phyloP scores from a whole-genome alignment of 2,888 invertebrate genomes.

The Crepidodera aurea region DNA sequence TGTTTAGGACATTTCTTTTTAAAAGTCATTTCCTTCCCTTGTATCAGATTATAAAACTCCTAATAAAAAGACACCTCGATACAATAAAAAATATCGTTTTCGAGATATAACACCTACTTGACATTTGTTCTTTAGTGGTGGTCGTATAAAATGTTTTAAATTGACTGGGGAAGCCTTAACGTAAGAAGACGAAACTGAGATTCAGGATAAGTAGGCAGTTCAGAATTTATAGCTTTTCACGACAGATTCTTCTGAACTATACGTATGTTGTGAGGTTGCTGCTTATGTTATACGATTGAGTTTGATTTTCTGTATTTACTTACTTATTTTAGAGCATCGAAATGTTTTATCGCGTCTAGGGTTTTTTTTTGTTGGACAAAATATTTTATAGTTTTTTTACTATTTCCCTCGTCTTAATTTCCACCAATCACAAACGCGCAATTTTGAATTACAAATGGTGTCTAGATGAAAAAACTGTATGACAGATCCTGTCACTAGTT shows the following conservation, averaged over 20 bases:
- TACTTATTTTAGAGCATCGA: too few relatives aligned
- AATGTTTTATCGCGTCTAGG: too few relatives aligned
- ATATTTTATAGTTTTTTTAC: too few relatives aligned
- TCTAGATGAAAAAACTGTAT: too few relatives aligned
- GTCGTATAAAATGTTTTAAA: slow-evolving; percentile 46
- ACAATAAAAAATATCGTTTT: slow-evolving; percentile 55
- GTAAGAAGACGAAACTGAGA: neutral
- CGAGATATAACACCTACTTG: slow-evolving; percentile 53
- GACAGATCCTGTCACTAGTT: too few relatives aligned
- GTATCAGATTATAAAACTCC: slow-evolving; percentile 56
- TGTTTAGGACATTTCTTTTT: slow-evolving; percentile 55
- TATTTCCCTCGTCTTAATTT: too few relatives aligned
- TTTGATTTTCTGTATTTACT: too few relatives aligned
- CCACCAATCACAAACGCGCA: too few relatives aligned
- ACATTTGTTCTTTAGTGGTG: slow-evolving; percentile 53
- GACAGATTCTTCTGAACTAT: neutral
- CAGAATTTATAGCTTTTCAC: neutral
- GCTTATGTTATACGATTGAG: too few relatives aligned
- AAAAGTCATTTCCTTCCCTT: slow-evolving; percentile 54
- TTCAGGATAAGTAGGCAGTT: neutral
- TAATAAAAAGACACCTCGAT: slow-evolving; percentile 57
- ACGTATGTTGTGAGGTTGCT: too few relatives aligned
- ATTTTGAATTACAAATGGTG: too few relatives aligned
- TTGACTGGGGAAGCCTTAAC: slow-evolving; percentile 24
- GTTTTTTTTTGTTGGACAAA: too few relatives aligned